These are phyloP conservation scores for Okapia johnstoni DNA, from an alignment of 2,113 vertebrate species.

Conservation along the genomic window DNA sequence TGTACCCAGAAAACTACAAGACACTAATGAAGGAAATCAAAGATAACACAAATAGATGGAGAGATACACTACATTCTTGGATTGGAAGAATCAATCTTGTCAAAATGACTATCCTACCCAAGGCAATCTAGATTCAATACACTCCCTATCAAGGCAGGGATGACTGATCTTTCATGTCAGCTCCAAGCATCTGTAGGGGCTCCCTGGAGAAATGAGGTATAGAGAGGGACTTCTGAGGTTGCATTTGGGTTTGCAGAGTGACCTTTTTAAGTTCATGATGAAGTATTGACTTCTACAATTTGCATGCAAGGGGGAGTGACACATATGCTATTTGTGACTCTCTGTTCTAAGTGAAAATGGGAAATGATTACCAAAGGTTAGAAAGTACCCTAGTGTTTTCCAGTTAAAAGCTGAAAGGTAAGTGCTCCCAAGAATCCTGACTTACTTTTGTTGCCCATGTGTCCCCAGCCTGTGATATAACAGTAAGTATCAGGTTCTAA, in stretches of 20 bases:
- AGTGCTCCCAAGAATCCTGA: background rate
- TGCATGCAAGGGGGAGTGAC: background rate
- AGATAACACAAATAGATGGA: background rate
- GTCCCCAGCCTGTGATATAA: slow-evolving; percentile 97
- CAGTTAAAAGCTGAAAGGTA: background rate
- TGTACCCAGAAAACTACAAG: background rate
- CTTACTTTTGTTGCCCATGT: slow-evolving; percentile 97
- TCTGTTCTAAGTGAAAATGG: background rate
- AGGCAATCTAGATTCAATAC: background rate
- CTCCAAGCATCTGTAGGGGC: background rate
- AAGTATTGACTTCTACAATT: background rate
- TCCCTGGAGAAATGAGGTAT: background rate
- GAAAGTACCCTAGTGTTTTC: background rate
- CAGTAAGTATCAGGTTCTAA: slow-evolving; percentile 92
- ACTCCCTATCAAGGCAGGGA: background rate
- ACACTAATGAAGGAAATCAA: background rate
- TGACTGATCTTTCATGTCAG: background rate
- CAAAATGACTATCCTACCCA: background rate
- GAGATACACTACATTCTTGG: background rate
- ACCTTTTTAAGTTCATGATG: background rate
- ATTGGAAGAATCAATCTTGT: background rate
- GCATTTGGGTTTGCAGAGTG: background rate
- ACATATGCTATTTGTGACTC: background rate
- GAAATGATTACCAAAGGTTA: background rate
- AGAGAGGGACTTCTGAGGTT: background rate